phyloP scores from a whole-genome alignment of 2,888 invertebrate species.

The Agapostemon virescens region DNA sequence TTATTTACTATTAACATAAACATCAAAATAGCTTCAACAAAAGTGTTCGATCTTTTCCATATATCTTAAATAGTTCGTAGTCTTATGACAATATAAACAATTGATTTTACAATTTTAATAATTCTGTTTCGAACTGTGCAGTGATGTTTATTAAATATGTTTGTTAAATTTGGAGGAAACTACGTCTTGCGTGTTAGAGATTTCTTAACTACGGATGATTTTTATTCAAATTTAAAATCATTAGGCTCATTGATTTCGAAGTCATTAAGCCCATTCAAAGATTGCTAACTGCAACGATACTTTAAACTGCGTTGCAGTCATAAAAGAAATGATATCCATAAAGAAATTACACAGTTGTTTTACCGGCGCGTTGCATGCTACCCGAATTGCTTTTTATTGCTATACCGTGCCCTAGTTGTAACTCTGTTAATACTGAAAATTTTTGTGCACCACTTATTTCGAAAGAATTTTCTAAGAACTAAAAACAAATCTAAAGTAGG shows the following conservation, averaged over 20 bases:
- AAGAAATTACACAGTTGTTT: conserved; percentile 2
- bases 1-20: background rate
- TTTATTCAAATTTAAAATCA: background rate
- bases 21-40: no score
- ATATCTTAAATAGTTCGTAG: background rate
- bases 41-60: background rate
- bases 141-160: no score
- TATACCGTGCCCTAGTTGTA: background rate
- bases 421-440: background rate
- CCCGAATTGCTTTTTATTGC: background rate
- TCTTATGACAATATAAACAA: background rate
- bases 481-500: background rate
- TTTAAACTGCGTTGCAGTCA: background rate
- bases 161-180: no score
- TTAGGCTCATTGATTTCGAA: background rate
- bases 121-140: background rate
- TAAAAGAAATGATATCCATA: conserved; percentile 4
- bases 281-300: background rate
- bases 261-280: background rate
- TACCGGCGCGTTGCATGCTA: background rate
- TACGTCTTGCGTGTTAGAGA: background rate
- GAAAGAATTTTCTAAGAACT: background rate
- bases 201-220: background rate
- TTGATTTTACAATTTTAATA: background rate
- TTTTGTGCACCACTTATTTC: background rate